Base-by-base conservation (phyloP, 2,888 invertebrate species). In the Zaprionus bogoriensis region DNA sequence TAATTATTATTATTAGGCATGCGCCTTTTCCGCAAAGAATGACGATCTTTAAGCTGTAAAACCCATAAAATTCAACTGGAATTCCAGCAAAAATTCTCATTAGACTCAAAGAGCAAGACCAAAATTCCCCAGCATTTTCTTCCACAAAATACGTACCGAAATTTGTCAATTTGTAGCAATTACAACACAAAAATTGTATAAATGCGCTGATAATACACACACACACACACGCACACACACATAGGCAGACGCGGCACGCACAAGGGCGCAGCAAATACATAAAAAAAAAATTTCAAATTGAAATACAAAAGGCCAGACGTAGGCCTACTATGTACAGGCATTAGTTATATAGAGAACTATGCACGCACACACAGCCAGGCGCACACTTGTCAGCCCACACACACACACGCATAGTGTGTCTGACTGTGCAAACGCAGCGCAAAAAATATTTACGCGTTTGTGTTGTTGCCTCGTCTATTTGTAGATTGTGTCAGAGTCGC, bases 401-500 rank as follows among this genome's bases (percentile, higher is more conserved):
- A 14, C 14, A 10, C 22, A 27, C 39, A 25, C 14, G 12, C 7
- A 14, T 14, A 4, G 25, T 51, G 4, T 44, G 20, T 19, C 41
- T 12, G 20, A 4, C 32, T 64, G 42, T 54, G 57, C 38, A 38
- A 48, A 61, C 57, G 67, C 67, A 76, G 54, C 64, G 78, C 71
- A 45, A 67, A 77, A 42, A 42, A 20, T 7, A 23, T 22, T 9
- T 22, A 44, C 12, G 42, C 10, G 10, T 47, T 46, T 30, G 32
- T 32, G 7, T 51, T 46, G 45, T 27, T 41, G 22, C 47, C n/a
- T 58, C 25, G 57, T n/a, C 47, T 72, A 62, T 70, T 67, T 64
- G 65, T 64, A 66, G 74, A 64, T 77, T 76, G 67, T 76, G 74
- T 74, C 67, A 60, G 77, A 71, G 59, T 70, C 75, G 77, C 77